Percentiles rank a stretch among this genome's conserved stretches.
Conservation (phyloP, 2,797 vertebrate species). For the Karalla daura region DNA sequence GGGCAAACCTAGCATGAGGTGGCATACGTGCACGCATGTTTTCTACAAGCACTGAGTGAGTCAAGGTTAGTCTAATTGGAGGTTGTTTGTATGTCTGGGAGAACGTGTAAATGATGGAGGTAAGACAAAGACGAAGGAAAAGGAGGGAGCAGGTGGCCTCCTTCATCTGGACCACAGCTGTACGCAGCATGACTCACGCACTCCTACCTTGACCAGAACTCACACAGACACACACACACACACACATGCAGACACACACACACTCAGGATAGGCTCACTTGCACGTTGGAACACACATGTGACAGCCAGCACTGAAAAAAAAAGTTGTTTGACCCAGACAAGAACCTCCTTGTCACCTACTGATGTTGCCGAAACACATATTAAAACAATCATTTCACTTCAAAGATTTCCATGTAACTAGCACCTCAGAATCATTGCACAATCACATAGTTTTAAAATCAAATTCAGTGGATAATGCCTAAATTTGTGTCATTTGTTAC, state of each 20-base stretch:
- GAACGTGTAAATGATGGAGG: constrained; percentile 81
- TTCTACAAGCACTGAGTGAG: constrained; percentile 44
- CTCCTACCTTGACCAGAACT: constrained; percentile 80
- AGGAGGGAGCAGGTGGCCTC: constrained; percentile 83
- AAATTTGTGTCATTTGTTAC: too few species aligned
- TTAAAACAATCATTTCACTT: neutral
- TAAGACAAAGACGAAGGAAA: constrained; percentile 68
- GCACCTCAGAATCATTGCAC: too few species aligned
- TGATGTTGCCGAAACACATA: constrained; percentile 17
- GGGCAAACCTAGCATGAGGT: constrained; percentile 14
- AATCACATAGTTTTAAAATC: too few species aligned
- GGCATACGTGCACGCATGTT: constrained; percentile 1
- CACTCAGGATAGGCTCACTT: constrained; percentile 16
- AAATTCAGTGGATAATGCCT: too few species aligned
- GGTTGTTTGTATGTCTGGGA: constrained; percentile 83
- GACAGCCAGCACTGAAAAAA: constrained; percentile 12
- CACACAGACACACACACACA: constrained; percentile 34
- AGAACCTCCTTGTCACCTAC: constrained; percentile 25
- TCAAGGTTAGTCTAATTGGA: constrained; percentile 80
- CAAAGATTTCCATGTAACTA: neutral
- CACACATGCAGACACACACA: constrained; percentile 23
- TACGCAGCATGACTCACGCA: constrained; percentile 79
- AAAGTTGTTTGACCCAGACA: constrained; percentile 35
- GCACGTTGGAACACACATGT: constrained; percentile 35
- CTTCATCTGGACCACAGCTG: constrained; percentile 86